Evolutionary conservation across 2,888 invertebrate species (phyloP), one percentile per base, ranked within the genome.

Genomic region (Microplitis manilae): DNA sequence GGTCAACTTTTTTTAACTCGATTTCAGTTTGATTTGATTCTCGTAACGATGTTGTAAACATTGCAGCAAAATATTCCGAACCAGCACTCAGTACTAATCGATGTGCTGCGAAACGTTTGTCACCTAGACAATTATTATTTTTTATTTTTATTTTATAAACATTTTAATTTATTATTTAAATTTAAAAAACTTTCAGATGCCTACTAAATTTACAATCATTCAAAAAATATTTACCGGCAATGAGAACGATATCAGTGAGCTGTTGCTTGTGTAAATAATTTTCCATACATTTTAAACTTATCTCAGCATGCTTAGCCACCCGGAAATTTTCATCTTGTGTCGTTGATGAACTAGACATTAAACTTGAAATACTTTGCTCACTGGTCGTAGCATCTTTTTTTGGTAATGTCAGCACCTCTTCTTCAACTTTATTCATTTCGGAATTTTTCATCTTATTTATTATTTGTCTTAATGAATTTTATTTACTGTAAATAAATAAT

Each of bases 11-110:
- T 82, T 95, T 94, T 83, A 98, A 91, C 78, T 94, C 95, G 60
- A 98, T 94, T 91, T 97, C 97, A 80, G 94, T 93, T 89, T 96
- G 94, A 80, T 93, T 94, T 6, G 96, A 93, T 91, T 98, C 98
- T 82, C 94, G 92, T 80, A 98, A 91, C 76, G 95, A 95, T 77
- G 95, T 96, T 39, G 96, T 97, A 88, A 98, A 98, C 98, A 98
- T 98, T 65, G 97, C 97, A 67, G 96, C 95, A 91, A 98, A 98
- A 90, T 98, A 98, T 90, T 97, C 97, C 84, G 97, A 97, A 77
- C 96, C 96, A 65, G 97, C 96, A 84, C 96, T 95, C 81, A 98
- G 92, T 73, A 98, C 96, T 82, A 98, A 91, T 86, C 97, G 95
- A 91, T 97, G 96, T 40, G 96, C 96, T 80, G 94, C 93, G 85